Conservation (phyloP, 2,113 vertebrate species). For the Carollia perspicillata region DNA sequence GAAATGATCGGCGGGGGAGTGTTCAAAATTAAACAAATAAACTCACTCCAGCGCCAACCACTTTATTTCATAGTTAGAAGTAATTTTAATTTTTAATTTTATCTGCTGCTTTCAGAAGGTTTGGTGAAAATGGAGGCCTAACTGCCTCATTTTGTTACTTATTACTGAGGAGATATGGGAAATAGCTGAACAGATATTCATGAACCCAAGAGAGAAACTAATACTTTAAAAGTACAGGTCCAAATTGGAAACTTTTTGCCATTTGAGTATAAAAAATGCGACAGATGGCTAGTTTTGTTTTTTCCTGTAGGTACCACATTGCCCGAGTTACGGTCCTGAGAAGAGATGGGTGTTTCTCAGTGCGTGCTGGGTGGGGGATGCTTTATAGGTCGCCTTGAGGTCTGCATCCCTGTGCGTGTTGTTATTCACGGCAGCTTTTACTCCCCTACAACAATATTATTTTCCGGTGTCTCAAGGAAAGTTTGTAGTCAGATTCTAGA, state of each 20-base stretch:
- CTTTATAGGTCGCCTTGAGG: background rate
- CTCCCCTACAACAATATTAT: background rate
- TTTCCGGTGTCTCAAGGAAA: conserved; percentile 1
- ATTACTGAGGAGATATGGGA: background rate
- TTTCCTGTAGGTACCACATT: background rate
- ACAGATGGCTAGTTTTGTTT: background rate
- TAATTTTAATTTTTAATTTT: conserved; percentile 30
- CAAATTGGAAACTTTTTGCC: background rate
- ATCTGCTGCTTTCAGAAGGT: background rate
- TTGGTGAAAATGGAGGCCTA: background rate
- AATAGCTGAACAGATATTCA: conserved; percentile 10
- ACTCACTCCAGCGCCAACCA: background rate
- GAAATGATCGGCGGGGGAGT: background rate
- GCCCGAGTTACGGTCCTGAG: background rate
- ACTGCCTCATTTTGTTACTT: conserved; percentile 21
- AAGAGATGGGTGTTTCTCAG: background rate
- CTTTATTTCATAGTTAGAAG: background rate
- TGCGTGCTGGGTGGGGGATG: background rate
- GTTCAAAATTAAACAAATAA: background rate
- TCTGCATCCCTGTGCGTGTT: background rate
- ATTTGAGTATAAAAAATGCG: background rate
- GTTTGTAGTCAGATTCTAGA: background rate
- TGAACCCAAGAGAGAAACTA: conserved; percentile 1
- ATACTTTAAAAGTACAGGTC: conserved; percentile 16
- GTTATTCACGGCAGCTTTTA: background rate